A percentile compares a stretch with the other conserved stretches of the same genome.
phyloP scores from a whole-genome alignment of 1,140 invertebrate genomes.

The Drosophila ficusphila region DNA sequence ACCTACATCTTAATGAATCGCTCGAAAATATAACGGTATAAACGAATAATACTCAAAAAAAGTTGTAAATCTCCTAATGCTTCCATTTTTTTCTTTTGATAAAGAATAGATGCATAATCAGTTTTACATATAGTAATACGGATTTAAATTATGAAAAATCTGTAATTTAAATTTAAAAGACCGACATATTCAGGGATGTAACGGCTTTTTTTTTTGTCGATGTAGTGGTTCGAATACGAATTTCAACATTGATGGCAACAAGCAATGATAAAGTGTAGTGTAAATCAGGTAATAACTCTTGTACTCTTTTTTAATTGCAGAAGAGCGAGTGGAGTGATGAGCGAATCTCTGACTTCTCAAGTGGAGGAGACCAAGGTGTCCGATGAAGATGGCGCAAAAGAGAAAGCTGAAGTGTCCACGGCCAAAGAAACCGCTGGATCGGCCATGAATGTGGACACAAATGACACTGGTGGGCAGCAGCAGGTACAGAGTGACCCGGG shows the following conservation, averaged over 20 bases:
- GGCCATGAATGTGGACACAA: conserved; percentile 14
- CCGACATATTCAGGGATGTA: no score
- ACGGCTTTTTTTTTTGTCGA: no score
- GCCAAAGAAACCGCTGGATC: conserved; percentile 8
- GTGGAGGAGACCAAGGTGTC: conserved; percentile 37
- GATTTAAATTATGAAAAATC: no score
- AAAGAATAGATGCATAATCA: no score
- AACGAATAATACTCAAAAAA: no score
- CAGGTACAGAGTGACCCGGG: neutral
- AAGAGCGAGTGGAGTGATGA: conserved; percentile 39
- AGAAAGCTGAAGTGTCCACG: conserved; percentile 22
- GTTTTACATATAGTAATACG: no score
- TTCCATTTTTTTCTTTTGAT: no score
- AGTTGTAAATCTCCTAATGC: no score
- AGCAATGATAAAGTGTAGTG: neutral
- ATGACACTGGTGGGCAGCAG: neutral
- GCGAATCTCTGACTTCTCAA: conserved; percentile 28
- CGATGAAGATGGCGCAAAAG: conserved; percentile 26
- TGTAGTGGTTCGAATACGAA: neutral
- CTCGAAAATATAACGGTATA: neutral
- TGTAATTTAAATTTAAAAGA: no score
- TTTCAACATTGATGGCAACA: neutral
- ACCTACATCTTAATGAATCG: neutral
- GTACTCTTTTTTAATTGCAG: conserved; percentile 43
- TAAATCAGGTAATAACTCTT: neutral